These are phyloP conservation scores for Rhyacophila evoluta DNA, from an alignment of 2,888 invertebrate genomes.

Conservation along the genomic window DNA sequence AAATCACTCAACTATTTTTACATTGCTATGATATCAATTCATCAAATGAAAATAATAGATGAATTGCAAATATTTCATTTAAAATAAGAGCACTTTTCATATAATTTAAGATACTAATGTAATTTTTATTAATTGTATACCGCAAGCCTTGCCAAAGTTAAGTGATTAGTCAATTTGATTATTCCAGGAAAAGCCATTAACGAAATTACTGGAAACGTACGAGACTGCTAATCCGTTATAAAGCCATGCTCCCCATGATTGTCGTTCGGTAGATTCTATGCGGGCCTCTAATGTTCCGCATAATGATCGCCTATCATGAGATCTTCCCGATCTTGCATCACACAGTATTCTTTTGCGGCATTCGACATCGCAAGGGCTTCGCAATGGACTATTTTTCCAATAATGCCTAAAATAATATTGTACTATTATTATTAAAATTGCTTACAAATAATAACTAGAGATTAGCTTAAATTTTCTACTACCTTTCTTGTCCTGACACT, in stretches of 20 bases:
- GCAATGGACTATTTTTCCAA: slow-evolving; percentile 89
- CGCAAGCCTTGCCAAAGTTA: neutral
- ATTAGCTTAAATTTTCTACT: too few relatives aligned
- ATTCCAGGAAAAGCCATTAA: slow-evolving; percentile 47
- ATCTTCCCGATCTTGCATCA: slow-evolving; percentile 87
- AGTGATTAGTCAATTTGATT: neutral
- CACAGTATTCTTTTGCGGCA: slow-evolving; percentile 89
- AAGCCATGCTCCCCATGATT: slow-evolving; percentile 89
- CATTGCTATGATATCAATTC: too few relatives aligned
- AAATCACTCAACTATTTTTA: neutral
- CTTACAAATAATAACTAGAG: too few relatives aligned
- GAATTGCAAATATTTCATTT: too few relatives aligned
- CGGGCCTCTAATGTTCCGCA: slow-evolving; percentile 87
- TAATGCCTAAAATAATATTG: slow-evolving; percentile 78
- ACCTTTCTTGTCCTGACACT: too few relatives aligned
- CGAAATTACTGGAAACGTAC: slow-evolving; percentile 73
- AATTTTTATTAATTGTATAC: too few relatives aligned
- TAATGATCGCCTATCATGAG: slow-evolving; percentile 85
- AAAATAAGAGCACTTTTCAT: too few relatives aligned
- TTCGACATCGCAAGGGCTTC: slow-evolving; percentile 84
- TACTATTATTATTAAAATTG: too few relatives aligned
- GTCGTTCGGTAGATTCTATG: slow-evolving; percentile 81
- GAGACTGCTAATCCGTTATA: slow-evolving; percentile 88
- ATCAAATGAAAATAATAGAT: too few relatives aligned
- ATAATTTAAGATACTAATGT: too few relatives aligned